A percentile compares a stretch with the other conserved stretches of the same genome.
These are phyloP conservation scores for Biston stratarius DNA, from an alignment of 2,888 invertebrate species.

Conservation along the genomic window DNA sequence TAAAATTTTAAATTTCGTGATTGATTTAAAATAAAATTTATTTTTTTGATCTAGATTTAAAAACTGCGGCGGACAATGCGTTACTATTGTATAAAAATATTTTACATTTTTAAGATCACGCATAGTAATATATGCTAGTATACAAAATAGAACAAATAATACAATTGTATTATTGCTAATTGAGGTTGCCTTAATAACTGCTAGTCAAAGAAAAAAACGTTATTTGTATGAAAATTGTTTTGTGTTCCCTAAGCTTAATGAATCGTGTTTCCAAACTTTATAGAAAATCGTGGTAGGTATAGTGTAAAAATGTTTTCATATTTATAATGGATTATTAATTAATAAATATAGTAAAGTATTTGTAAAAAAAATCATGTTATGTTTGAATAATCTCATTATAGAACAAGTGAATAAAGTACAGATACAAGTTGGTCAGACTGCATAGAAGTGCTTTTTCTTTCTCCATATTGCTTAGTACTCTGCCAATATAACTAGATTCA, in stretches of 20 bases:
- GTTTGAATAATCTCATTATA: slow-evolving; percentile 8
- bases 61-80: not conserved
- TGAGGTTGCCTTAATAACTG: slow-evolving; percentile 72
- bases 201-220: slow-evolving; percentile 63
- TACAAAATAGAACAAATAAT: slow-evolving; percentile 39
- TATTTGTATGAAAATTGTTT: slow-evolving; percentile 32
- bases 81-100: slow-evolving; percentile 2
- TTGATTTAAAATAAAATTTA: not conserved
- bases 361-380: slow-evolving; percentile 12
- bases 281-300: not conserved
- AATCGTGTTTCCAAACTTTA: slow-evolving; percentile 16
- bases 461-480: not conserved
- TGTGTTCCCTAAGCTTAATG: slow-evolving; percentile 25
- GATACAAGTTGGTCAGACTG: not conserved
- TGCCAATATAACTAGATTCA: not conserved
- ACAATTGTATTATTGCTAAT: slow-evolving; percentile 35
- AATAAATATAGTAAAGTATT: slow-evolving; percentile 16
- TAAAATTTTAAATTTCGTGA: not conserved
- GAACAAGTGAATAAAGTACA: slow-evolving; percentile 3
- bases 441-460: not conserved
- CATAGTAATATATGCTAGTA: slow-evolving; percentile 34
- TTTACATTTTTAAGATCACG: slow-evolving; percentile 12
- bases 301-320: slow-evolving; percentile 9
- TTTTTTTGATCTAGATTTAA: slow-evolving; percentile 4
- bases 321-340: slow-evolving; percentile 5